Conservation (phyloP, 2,888 invertebrate genomes). For the Nephrotoma appendiculata region DNA sequence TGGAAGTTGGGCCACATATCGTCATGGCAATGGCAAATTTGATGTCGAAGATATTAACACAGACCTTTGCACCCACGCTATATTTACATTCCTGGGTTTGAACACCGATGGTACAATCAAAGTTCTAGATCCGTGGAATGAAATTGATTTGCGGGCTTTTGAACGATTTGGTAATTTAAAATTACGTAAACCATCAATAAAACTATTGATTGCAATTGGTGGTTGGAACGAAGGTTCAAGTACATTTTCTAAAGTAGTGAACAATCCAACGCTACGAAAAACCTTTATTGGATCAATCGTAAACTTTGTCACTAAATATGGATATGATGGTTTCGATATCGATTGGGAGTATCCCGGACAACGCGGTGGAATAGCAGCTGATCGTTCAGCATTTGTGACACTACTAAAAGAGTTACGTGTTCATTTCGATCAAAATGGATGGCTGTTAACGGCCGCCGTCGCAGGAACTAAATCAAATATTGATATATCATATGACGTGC, state of each 20-base stretch:
- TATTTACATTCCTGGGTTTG: conserved; percentile 53
- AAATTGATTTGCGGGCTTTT: conserved; percentile 28
- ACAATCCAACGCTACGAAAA: background rate
- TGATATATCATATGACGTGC: conserved; percentile 36
- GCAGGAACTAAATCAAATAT: conserved; percentile 32
- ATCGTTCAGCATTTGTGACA: conserved; percentile 38
- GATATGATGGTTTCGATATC: conserved; percentile 62
- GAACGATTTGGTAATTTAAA: conserved; percentile 31
- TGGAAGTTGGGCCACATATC: conserved; percentile 53
- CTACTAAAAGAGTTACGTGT: conserved; percentile 26
- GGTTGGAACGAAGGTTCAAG: conserved; percentile 41
- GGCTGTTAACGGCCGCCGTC: conserved; percentile 37
- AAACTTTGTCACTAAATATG: conserved; percentile 54
- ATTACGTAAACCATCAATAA: conserved; percentile 27
- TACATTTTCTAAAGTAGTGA: conserved; percentile 28
- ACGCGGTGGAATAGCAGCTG: conserved; percentile 59
- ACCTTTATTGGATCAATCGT: conserved; percentile 11
- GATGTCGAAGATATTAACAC: conserved; percentile 45
- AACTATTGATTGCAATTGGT: conserved; percentile 37
- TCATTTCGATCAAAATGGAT: conserved; percentile 26
- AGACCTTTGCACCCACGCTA: conserved; percentile 48
- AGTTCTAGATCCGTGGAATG: conserved; percentile 40
- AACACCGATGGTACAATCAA: conserved; percentile 32
- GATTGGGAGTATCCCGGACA: conserved; percentile 78
- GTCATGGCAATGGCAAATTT: conserved; percentile 43